phyloP scores from a whole-genome alignment of 2,888 invertebrate genomes.

The Mythimna albipuncta region DNA sequence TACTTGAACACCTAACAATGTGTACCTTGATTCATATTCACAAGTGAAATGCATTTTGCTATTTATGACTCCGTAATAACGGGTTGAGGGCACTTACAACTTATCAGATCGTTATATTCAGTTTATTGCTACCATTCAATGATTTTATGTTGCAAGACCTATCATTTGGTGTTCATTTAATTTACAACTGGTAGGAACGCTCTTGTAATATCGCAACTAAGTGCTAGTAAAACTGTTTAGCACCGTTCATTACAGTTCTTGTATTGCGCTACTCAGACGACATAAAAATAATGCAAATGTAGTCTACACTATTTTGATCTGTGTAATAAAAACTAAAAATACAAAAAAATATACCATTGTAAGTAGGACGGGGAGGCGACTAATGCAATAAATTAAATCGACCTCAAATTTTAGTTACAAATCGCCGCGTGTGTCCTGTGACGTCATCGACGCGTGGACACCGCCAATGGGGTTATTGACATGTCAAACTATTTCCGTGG shows the following conservation, averaged over 20 bases:
- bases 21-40: slow-evolving; percentile 59
- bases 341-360: slow-evolving; percentile 73
- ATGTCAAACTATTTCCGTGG: slow-evolving; percentile 88
- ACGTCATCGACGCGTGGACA: slow-evolving; percentile 86
- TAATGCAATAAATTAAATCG: slow-evolving; percentile 86
- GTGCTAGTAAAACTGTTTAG: slow-evolving; percentile 6
- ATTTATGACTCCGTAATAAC: slow-evolving; percentile 72
- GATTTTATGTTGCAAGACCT: slow-evolving; percentile 58
- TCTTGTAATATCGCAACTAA: slow-evolving; percentile 23
- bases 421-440: slow-evolving; percentile 83
- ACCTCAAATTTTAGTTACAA: slow-evolving; percentile 84
- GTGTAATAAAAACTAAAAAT: slow-evolving; percentile 71
- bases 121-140: slow-evolving; percentile 67
- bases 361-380: slow-evolving; percentile 80
- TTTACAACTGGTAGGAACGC: slow-evolving; percentile 42
- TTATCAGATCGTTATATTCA: slow-evolving; percentile 71
- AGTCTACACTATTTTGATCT: slow-evolving; percentile 52
- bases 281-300: slow-evolving; percentile 55
- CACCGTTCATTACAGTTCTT: slow-evolving; percentile 18
- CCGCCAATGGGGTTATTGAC: slow-evolving; percentile 89
- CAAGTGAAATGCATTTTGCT: slow-evolving; percentile 63
- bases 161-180: slow-evolving; percentile 57
- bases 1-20: slow-evolving; percentile 45
- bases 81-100: slow-evolving; percentile 64
- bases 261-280: slow-evolving; percentile 25